Evolutionary conservation across 2,888 invertebrate genomes (phyloP).

Genomic region (Folsomia manolachei): DNA sequence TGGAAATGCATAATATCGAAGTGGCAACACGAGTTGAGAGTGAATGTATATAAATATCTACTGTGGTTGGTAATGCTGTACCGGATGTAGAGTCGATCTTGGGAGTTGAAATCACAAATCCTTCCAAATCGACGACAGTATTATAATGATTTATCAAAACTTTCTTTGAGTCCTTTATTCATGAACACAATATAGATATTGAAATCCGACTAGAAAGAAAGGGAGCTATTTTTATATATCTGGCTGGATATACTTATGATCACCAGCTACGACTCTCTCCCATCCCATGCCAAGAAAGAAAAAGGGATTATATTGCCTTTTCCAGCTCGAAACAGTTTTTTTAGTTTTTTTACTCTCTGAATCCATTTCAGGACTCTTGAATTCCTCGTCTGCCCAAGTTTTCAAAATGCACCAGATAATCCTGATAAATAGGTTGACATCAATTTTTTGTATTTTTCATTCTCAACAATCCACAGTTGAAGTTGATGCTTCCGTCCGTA

Average conservation of each 20-base stretch:
- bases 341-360: constrained; percentile 12
- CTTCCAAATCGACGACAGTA: constrained; percentile 50
- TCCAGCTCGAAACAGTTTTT: constrained; percentile 32
- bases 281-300: constrained; percentile 35
- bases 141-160: constrained; percentile 52
- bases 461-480: constrained; percentile 16
- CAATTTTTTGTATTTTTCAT: constrained; percentile 48
- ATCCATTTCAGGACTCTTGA: constrained; percentile 9
- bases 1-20: not conserved
- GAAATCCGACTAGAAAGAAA: constrained; percentile 45
- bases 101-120: constrained; percentile 45
- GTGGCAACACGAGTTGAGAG: constrained; percentile 6
- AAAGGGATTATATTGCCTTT: constrained; percentile 48
- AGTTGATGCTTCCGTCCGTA: constrained; percentile 25
- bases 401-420: constrained; percentile 47
- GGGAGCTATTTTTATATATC: too few species aligned
- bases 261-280: constrained; percentile 4
- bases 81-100: constrained; percentile 29
- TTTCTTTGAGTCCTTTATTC: constrained; percentile 39
- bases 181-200: constrained; percentile 34
- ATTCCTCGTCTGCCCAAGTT: constrained; percentile 5
- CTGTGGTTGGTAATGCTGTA: constrained; percentile 8
- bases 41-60: not conserved
- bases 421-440: constrained; percentile 52
- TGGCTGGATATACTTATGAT: too few species aligned